Evolutionary conservation across 2,113 vertebrate species (phyloP).

Genomic region (Cyphomyrus discorhynchus): DNA sequence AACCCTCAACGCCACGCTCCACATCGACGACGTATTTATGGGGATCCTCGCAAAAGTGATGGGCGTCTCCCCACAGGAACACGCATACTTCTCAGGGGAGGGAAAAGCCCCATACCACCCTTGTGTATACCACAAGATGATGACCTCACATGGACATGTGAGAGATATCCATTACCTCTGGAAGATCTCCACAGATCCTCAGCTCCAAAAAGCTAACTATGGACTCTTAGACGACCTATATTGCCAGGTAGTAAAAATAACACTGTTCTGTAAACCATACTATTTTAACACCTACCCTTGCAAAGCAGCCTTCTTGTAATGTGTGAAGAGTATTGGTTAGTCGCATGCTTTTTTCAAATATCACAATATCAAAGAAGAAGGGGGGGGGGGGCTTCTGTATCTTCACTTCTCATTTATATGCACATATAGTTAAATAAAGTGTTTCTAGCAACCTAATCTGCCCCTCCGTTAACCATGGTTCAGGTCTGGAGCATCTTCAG

Average conservation of each 20-base stretch:
- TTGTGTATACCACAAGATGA: slow-evolving; percentile 90
- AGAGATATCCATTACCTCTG: slow-evolving; percentile 78
- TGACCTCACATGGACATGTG: slow-evolving; percentile 87
- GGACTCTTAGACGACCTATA: slow-evolving; percentile 72
- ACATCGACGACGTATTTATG: slow-evolving; percentile 97
- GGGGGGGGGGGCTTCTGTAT: not conserved
- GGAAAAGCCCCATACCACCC: slow-evolving; percentile 79
- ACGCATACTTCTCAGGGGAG: slow-evolving; percentile 85
- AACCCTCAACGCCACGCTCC: slow-evolving; percentile 81
- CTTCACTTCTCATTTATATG: not conserved
- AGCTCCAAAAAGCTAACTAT: slow-evolving; percentile 60
- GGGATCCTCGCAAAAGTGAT: slow-evolving; percentile 84
- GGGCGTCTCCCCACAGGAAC: slow-evolving; percentile 74
- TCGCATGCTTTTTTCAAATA: not conserved
- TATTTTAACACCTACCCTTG: slow-evolving; percentile 74
- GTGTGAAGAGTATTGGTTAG: not conserved
- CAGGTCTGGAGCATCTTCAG: not conserved
- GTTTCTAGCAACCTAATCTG: not conserved
- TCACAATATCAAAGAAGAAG: not conserved
- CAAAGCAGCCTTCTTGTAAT: slow-evolving; percentile 78
- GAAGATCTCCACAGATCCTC: slow-evolving; percentile 71
- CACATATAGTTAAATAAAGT: not conserved
- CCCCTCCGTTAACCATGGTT: not conserved
- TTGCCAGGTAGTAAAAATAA: slow-evolving; percentile 70
- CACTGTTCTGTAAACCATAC: slow-evolving; percentile 72